Conservation (phyloP, 2,113 vertebrate genomes). For the Muntiacus reevesi region DNA sequence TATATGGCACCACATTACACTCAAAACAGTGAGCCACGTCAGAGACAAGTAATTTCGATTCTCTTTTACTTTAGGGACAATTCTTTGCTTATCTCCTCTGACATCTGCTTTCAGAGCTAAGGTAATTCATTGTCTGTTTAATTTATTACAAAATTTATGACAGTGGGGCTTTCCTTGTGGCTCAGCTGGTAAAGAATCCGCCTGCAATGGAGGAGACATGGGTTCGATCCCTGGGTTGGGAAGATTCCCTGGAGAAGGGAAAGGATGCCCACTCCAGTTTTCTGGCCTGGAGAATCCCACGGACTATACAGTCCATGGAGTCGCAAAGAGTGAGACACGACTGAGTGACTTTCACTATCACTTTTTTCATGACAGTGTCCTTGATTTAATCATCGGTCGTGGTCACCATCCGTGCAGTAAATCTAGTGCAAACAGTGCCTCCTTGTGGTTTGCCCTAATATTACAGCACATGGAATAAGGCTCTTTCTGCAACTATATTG, state of each 20-base stretch:
- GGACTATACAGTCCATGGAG: not conserved
- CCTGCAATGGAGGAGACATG: not conserved
- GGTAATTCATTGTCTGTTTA: not conserved
- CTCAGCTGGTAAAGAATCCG: not conserved
- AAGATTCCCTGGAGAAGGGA: not conserved
- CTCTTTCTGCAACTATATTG: not conserved
- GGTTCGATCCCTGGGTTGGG: not conserved
- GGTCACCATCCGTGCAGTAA: not conserved
- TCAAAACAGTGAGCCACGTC: not conserved
- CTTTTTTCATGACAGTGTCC: not conserved
- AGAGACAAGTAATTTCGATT: not conserved
- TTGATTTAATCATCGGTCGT: not conserved
- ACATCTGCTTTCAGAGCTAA: not conserved
- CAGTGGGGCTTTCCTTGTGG: not conserved
- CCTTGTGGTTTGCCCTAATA: constrained; percentile 28
- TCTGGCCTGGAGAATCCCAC: not conserved
- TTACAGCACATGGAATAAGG: not conserved
- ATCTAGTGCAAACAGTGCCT: not conserved
- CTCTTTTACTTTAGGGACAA: not conserved
- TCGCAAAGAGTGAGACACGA: not conserved
- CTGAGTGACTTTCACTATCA: not conserved
- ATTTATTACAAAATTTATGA: not conserved
- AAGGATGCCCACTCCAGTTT: not conserved
- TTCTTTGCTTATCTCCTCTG: not conserved
- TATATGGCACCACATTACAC: not conserved